These are phyloP conservation scores for Triops cancriformis DNA, from an alignment of 1,140 invertebrate genomes.

Conservation along the genomic window DNA sequence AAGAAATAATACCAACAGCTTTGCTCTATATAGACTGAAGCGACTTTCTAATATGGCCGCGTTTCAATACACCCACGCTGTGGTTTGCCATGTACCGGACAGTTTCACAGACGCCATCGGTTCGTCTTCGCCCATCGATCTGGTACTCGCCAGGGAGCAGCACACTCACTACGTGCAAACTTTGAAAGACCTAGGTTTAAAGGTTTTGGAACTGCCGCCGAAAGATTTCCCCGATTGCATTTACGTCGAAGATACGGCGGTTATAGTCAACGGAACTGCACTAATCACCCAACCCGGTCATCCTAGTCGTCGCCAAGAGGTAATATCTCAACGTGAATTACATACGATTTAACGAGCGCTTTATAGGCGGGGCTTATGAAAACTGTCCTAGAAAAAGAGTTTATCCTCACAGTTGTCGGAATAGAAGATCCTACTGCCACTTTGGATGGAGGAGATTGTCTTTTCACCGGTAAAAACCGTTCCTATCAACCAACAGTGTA, in stretches of 20 bases:
- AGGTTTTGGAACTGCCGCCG: constrained; percentile 84
- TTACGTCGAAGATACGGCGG: constrained; percentile 82
- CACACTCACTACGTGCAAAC: constrained; percentile 68
- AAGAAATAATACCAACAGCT: too few species aligned
- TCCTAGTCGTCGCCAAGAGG: constrained; percentile 60
- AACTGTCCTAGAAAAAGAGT: constrained; percentile 71
- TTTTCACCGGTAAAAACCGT: constrained; percentile 81
- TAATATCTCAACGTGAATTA: constrained; percentile 35
- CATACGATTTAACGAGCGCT: too few species aligned
- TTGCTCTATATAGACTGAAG: too few species aligned
- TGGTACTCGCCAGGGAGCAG: constrained; percentile 72
- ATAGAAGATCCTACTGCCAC: constrained; percentile 71
- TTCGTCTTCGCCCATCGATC: constrained; percentile 51
- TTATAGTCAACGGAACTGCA: constrained; percentile 85
- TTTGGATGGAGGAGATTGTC: constrained; percentile 81
- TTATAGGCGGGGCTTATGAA: constrained; percentile 67
- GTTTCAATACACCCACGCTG: constrained; percentile 59
- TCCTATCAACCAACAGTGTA: too few species aligned
- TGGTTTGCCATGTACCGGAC: constrained; percentile 68
- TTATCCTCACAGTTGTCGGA: constrained; percentile 70
- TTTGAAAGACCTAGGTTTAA: constrained; percentile 72
- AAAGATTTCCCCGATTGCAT: constrained; percentile 71
- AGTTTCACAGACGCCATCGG: constrained; percentile 45
- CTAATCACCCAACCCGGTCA: constrained; percentile 70
- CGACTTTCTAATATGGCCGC: constrained; percentile 19